phyloP scores from a whole-genome alignment of 2,113 vertebrate species.

The Erythrocercus mccallii region DNA sequence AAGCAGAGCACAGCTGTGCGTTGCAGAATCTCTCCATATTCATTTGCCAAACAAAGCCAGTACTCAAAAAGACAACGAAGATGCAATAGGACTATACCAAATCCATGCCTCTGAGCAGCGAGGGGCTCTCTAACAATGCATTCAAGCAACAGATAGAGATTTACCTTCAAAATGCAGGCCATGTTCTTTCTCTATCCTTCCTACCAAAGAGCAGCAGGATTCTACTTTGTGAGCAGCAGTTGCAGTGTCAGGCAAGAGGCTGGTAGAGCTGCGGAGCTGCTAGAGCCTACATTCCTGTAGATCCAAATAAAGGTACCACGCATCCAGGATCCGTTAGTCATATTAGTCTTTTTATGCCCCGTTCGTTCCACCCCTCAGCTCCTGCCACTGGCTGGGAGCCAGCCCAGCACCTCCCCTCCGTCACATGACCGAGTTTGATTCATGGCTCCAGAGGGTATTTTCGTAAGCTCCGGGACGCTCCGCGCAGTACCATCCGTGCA shows the following conservation, averaged over 20 bases:
- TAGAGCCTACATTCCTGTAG: conserved; percentile 66
- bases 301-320: conserved; percentile 55
- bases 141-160: conserved; percentile 67
- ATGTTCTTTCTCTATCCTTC: conserved; percentile 72
- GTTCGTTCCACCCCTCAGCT: conserved; percentile 67
- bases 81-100: conserved; percentile 55
- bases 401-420: conserved; percentile 53
- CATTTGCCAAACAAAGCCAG: conserved; percentile 48
- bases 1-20: conserved; percentile 47
- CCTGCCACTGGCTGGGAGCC: conserved; percentile 65
- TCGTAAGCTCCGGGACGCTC: neutral
- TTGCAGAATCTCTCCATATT: conserved; percentile 63
- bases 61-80: conserved; percentile 54
- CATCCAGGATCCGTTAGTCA: conserved; percentile 60
- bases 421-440: conserved; percentile 66
- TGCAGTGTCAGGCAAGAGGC: conserved; percentile 51
- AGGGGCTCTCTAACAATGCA: conserved; percentile 54
- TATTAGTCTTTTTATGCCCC: conserved; percentile 50
- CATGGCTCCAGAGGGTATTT: conserved; percentile 6
- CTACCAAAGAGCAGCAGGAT: conserved; percentile 61
- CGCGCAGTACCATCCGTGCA: accelerated
- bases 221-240: conserved; percentile 65
- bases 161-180: conserved; percentile 83
- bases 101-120: conserved; percentile 47
- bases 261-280: conserved; percentile 57